phyloP scores from a whole-genome alignment of 92 coral and sea anemone species.

The Phymanthus crucifer region DNA sequence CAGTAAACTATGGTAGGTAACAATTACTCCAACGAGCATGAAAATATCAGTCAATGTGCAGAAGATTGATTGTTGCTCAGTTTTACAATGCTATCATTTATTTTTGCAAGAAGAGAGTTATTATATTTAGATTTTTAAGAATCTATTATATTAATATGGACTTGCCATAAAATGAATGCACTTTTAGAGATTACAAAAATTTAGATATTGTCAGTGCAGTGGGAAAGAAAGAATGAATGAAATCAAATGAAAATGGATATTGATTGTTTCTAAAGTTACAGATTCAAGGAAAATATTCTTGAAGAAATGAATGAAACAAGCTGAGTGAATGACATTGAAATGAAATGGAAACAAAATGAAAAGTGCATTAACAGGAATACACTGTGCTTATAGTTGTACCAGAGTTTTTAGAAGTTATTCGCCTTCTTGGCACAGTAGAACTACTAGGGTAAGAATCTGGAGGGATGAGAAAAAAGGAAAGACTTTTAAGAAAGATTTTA shows the following conservation, averaged over 20 bases:
- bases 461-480: slow-evolving; percentile 8
- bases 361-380: neutral
- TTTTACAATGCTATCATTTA: too few species aligned
- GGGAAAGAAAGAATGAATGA: neutral
- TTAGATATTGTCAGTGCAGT: too few species aligned
- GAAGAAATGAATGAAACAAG: neutral
- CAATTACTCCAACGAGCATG: too few species aligned
- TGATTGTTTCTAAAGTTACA: neutral
- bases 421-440: slow-evolving; percentile 33
- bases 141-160: too few species aligned
- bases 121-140: too few species aligned
- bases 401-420: slow-evolving; percentile 15
- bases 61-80: too few species aligned
- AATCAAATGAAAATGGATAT: neutral
- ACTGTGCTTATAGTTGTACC: slow-evolving; percentile 20
- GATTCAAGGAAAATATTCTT: neutral
- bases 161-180: too few species aligned
- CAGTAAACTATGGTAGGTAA: neutral
- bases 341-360: neutral
- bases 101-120: too few species aligned
- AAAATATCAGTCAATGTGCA: neutral
- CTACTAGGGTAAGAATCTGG: slow-evolving; percentile 17
- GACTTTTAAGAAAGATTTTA: neutral
- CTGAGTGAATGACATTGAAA: neutral
- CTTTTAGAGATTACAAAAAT: too few species aligned